Percentiles rank a stretch among this genome's conserved stretches.
Evolutionary conservation across 2,113 vertebrate genomes (phyloP).

Genomic region (Lepus timidus): DNA sequence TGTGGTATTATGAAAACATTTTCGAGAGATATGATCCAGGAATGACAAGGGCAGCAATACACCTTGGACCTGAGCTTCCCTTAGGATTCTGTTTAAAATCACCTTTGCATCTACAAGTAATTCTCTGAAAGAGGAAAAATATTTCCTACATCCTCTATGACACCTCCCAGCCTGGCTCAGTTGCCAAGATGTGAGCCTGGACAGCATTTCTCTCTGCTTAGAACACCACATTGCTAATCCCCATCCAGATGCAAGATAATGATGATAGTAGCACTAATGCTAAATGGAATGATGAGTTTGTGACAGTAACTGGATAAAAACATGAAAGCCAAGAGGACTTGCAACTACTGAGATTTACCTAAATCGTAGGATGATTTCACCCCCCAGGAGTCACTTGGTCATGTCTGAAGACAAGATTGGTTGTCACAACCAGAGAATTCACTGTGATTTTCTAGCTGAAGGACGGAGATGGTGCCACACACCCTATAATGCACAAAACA

Average conservation of each 20-base stretch:
- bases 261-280: background rate
- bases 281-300: background rate
- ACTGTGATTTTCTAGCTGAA: background rate
- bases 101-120: background rate
- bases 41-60: background rate
- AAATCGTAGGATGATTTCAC: background rate
- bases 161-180: background rate
- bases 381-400: background rate
- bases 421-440: background rate
- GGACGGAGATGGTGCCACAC: background rate
- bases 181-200: background rate
- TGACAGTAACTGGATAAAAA: background rate
- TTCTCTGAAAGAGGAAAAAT: background rate
- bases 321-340: background rate
- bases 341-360: background rate
- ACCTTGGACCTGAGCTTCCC: background rate
- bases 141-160: background rate
- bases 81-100: constrained; percentile 9
- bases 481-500: background rate
- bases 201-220: background rate
- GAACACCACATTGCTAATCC: background rate
- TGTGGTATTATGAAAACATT: background rate
- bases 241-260: background rate
- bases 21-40: background rate
- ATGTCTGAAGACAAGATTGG: background rate